Percentiles rank a stretch among this genome's conserved stretches.
Evolutionary conservation across 1,140 invertebrate species (phyloP).

Genomic region (Steinernema feltiae): DNA sequence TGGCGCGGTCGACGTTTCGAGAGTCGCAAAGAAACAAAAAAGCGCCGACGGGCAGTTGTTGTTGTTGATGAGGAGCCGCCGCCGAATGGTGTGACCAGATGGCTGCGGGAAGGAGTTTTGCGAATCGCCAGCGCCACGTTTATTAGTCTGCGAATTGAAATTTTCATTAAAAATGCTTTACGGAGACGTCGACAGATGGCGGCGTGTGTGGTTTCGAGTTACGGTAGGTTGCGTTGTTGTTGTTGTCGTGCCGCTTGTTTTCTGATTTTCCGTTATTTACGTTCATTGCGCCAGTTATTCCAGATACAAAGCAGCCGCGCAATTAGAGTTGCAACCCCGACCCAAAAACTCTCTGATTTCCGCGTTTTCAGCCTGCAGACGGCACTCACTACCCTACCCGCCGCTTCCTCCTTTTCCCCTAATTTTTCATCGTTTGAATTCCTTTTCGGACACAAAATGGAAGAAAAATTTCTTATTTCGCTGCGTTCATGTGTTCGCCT

Average conservation of each 20-base stretch:
- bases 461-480: conserved; percentile 8
- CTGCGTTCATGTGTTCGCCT: conserved; percentile 10
- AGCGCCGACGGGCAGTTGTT: neutral
- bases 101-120: neutral
- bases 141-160: neutral
- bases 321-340: too few species aligned
- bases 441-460: neutral
- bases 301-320: too few species aligned
- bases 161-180: too few species aligned
- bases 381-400: too few species aligned
- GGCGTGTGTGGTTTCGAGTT: too few species aligned
- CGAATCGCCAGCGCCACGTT: neutral
- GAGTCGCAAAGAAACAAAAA: conserved; percentile 14
- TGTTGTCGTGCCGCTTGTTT: too few species aligned
- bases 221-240: too few species aligned
- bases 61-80: neutral
- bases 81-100: neutral
- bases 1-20: neutral
- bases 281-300: too few species aligned
- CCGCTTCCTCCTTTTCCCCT: neutral
- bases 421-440: neutral
- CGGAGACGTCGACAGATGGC: too few species aligned
- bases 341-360: too few species aligned
- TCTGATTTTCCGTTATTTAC: too few species aligned
- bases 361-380: too few species aligned